phyloP scores from a whole-genome alignment of 2,113 vertebrate species.

The Callospermophilus lateralis region DNA sequence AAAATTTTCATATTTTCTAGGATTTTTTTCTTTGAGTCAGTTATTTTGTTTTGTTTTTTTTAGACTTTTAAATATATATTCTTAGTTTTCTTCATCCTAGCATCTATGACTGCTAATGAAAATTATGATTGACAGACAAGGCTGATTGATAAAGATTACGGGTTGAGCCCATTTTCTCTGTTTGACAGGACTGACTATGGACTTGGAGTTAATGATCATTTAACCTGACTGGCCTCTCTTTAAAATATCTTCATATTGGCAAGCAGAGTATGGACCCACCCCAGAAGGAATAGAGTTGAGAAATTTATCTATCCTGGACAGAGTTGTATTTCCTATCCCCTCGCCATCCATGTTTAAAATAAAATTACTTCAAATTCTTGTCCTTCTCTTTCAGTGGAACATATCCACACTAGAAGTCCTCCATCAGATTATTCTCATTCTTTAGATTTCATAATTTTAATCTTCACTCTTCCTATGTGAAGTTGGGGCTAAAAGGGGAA shows the following conservation, averaged over 20 bases:
- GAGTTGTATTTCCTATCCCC: not conserved
- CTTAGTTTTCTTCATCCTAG: not conserved
- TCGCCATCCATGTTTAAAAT: not conserved
- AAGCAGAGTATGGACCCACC: not conserved
- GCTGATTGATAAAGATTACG: not conserved
- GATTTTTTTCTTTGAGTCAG: not conserved
- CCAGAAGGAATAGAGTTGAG: not conserved
- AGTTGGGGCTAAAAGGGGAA: not conserved
- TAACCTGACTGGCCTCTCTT: not conserved
- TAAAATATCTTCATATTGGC: not conserved
- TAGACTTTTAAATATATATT: not conserved
- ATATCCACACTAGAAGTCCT: not conserved
- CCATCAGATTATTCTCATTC: not conserved
- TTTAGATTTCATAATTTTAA: not conserved
- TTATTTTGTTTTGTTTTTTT: not conserved
- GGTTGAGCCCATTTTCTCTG: not conserved
- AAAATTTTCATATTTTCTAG: not conserved
- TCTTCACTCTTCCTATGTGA: not conserved
- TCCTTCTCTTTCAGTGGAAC: not conserved
- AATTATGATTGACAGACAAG: not conserved
- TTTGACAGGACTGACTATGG: no score
- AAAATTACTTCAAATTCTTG: conserved; percentile 14
- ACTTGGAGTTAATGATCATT: not conserved
- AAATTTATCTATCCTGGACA: not conserved
- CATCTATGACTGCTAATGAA: not conserved